Evolutionary conservation across 64 coral and sea anemone genomes (phyloP).

Genomic region (Porites lutea): DNA sequence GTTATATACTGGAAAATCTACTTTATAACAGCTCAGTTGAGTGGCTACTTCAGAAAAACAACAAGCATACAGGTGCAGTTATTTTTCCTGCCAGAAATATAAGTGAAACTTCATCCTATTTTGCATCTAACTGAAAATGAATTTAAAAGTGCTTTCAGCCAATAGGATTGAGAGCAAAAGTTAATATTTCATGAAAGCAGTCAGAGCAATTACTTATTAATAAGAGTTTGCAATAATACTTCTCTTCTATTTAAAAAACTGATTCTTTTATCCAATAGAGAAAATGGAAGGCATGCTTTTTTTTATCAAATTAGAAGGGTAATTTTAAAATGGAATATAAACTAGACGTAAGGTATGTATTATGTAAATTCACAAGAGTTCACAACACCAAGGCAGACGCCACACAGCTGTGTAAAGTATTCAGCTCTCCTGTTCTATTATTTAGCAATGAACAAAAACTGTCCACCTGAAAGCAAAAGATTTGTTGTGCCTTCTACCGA

Average conservation of each 20-base stretch:
- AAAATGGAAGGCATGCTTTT: neutral
- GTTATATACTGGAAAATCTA: constrained; percentile 10
- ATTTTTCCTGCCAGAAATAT: neutral
- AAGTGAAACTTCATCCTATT: constrained; percentile 32
- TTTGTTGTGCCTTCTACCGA: neutral
- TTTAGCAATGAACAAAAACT: neutral
- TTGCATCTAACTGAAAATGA: constrained; percentile 84
- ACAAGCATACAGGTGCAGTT: neutral
- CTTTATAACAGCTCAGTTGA: constrained; percentile 2
- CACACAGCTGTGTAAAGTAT: neutral
- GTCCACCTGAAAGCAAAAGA: neutral
- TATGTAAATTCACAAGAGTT: neutral
- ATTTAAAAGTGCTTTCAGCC: constrained; percentile 80
- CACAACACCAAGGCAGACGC: neutral
- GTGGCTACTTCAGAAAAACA: constrained; percentile 33
- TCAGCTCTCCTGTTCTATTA: neutral
- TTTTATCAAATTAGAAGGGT: constrained; percentile 22
- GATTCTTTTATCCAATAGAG: neutral
- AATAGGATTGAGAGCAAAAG: constrained; percentile 56
- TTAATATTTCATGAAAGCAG: constrained; percentile 90
- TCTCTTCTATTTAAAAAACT: neutral
- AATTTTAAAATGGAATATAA: neutral
- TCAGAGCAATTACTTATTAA: constrained; percentile 18
- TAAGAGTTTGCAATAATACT: neutral
- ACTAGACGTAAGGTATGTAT: neutral